Conservation (phyloP, 2,113 vertebrate species). For the Mesoclemmys tuberculata region DNA sequence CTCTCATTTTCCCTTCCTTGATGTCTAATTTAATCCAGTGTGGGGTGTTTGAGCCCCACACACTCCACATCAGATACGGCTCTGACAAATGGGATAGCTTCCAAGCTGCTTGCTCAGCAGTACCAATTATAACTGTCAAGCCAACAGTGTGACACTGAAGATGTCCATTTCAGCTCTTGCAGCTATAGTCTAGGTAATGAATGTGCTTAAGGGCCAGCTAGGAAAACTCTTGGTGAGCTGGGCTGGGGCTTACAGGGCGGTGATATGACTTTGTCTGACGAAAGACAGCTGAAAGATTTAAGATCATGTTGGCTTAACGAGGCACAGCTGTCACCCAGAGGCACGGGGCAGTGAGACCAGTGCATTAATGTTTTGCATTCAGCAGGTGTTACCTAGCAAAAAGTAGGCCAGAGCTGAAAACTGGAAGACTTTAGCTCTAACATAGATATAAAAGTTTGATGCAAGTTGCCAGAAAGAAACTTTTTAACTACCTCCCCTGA, state of each 20-base stretch:
- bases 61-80: background rate
- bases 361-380: background rate
- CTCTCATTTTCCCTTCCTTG: background rate
- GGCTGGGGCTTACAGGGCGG: background rate
- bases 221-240: background rate
- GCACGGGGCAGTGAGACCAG: background rate
- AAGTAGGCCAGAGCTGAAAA: background rate
- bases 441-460: background rate
- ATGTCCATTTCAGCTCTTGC: background rate
- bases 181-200: background rate
- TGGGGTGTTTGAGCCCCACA: background rate
- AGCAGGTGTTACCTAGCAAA: background rate
- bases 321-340: background rate
- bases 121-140: background rate
- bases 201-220: background rate
- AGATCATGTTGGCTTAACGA: background rate
- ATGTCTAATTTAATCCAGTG: background rate
- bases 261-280: background rate
- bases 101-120: background rate
- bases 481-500: background rate
- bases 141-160: background rate
- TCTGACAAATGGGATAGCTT: background rate
- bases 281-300: background rate
- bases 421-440: background rate
- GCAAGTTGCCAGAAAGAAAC: background rate